phyloP scores from a whole-genome alignment of 2,113 vertebrate genomes.

The Irena cyanogastra region DNA sequence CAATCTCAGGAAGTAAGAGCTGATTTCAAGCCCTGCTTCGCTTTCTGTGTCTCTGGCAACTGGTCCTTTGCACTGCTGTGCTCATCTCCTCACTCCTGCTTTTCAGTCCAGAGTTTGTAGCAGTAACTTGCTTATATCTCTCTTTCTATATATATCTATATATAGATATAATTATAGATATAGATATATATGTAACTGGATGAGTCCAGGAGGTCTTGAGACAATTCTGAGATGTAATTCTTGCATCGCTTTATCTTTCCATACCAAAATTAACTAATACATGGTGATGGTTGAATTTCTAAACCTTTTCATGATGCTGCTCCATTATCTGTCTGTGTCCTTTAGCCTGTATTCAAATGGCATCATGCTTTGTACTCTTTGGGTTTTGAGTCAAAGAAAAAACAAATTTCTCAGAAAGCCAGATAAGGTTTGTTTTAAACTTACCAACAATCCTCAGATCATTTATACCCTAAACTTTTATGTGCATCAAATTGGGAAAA shows the following conservation, averaged over 20 bases:
- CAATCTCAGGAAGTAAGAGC: background rate
- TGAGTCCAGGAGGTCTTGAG: background rate
- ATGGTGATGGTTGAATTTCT: background rate
- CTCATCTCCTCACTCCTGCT: background rate
- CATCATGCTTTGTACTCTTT: background rate
- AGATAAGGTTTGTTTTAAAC: background rate
- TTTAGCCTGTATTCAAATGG: background rate
- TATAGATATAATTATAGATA: background rate
- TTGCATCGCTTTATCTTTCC: background rate
- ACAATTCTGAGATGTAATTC: background rate
- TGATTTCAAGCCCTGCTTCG: slow-evolving; percentile 22
- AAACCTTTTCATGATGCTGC: background rate
- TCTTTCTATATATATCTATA: fast-evolving
- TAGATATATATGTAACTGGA: background rate
- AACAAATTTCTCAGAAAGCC: background rate
- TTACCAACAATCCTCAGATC: background rate
- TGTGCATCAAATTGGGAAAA: background rate
- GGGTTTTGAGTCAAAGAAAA: background rate
- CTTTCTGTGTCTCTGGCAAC: background rate
- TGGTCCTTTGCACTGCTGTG: fast-evolving
- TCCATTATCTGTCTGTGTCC: background rate
- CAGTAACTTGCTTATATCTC: background rate
- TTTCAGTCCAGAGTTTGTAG: background rate
- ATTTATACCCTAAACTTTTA: background rate
- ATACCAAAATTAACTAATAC: background rate